phyloP scores from a whole-genome alignment of 2,113 vertebrate species.

The Apaloderma vittatum region DNA sequence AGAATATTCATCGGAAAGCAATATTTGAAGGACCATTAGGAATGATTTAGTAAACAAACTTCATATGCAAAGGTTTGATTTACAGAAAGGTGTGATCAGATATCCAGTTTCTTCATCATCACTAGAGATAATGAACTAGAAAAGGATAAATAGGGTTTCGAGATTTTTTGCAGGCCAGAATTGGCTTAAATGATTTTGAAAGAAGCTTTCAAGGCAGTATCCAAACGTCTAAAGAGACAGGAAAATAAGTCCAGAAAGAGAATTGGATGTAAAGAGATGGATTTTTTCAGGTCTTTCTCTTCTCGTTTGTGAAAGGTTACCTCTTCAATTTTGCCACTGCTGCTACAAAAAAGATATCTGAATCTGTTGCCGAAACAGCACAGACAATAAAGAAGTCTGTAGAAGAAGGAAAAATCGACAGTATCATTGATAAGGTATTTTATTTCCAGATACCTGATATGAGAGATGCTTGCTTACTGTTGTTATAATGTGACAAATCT shows the following conservation, averaged over 20 bases:
- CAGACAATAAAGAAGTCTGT: conserved; percentile 96
- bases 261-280: background rate
- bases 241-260: background rate
- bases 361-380: conserved; percentile 92
- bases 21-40: background rate
- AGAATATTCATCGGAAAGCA: background rate
- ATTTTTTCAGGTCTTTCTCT: background rate
- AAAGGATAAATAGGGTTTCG: background rate
- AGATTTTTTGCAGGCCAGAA: background rate
- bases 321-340: conserved; percentile 92
- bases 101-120: background rate
- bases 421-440: conserved; percentile 94
- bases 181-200: background rate
- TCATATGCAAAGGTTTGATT: background rate
- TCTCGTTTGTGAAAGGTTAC: conserved; percentile 81
- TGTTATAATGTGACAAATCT: background rate
- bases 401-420: conserved; percentile 96
- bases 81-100: background rate
- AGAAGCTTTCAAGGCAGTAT: background rate
- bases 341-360: conserved; percentile 94
- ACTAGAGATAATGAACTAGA: background rate
- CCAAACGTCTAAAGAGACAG: background rate
- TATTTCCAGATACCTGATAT: background rate
- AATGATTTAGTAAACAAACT: background rate
- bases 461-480: background rate